Evolutionary conservation across 2,797 vertebrate species (phyloP).

Genomic region (Pipistrellus pygmaeus): DNA sequence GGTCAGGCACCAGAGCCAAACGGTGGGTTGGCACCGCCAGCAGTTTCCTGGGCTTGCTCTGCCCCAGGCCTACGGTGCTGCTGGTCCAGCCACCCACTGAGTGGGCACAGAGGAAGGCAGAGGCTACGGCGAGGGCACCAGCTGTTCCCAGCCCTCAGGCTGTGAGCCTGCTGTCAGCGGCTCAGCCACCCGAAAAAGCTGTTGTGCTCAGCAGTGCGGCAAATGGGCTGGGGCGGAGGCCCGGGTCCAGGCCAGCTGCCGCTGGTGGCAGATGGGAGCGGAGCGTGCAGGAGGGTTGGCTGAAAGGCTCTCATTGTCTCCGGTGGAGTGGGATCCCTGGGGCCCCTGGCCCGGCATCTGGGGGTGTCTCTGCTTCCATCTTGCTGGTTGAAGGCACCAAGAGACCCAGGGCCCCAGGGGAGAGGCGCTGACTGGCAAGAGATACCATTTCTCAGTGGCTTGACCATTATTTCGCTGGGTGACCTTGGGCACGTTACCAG

Average conservation of each 20-base stretch:
- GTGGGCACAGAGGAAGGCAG: background rate
- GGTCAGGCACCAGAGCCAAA: slow-evolving; percentile 32
- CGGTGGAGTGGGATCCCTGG: background rate
- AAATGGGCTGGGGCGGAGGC: slow-evolving; percentile 8
- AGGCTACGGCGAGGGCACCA: background rate
- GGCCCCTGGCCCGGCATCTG: background rate
- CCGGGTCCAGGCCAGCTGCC: slow-evolving; percentile 65
- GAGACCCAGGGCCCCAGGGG: background rate
- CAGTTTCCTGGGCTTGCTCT: background rate
- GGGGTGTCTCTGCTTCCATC: background rate
- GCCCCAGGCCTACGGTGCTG: background rate
- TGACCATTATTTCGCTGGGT: background rate
- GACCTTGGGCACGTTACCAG: background rate
- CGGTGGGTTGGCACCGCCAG: background rate
- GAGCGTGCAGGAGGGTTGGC: background rate
- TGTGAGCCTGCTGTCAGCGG: slow-evolving; percentile 67
- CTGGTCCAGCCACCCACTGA: background rate
- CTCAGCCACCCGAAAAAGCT: slow-evolving; percentile 86
- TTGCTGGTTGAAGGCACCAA: background rate
- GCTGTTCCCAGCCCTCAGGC: slow-evolving; percentile 68
- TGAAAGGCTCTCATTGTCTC: background rate
- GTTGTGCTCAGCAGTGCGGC: slow-evolving; percentile 82
- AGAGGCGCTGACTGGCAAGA: background rate
- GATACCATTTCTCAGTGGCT: background rate
- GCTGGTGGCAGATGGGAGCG: slow-evolving; percentile 7